Base-by-base conservation (phyloP, 2,888 invertebrate genomes). In the Xylophagus ater region DNA sequence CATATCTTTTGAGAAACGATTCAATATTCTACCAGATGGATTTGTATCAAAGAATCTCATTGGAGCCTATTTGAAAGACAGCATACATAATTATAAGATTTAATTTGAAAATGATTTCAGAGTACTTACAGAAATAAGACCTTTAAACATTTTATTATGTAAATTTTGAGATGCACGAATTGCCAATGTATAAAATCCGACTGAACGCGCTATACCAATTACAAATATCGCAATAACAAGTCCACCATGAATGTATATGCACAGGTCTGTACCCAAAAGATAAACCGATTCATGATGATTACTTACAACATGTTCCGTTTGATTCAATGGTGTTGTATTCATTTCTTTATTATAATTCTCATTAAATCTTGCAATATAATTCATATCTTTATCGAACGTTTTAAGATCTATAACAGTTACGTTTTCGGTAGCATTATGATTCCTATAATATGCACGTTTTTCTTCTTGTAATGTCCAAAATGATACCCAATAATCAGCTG, bases 41-140 rank as follows among this genome's bases (percentile, higher is more conserved):
- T 89, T 90, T 1, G 76, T 78, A 53, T 89, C 86, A 56, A 88
- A 92, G 60, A 90, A 90, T 39, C 71, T 57, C 66, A 81, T 74
- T 2, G 70, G 67, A 1, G 74, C 48, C 33, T 70, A 28, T 26
- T 26, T 25, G 17, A 17, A 7, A 19, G 24, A 34, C 35, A 23
- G 8, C 3, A 8, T 6, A 32, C 20, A 24, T 5, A 10, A 13
- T 12, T 17, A 12, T 20, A 29, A 12, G 14, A 21, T 3, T 23
- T 4, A 13, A n/a, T 17, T 13, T 10, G 13, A 20, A 14, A 31
- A 23, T 3, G 3, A 10, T 9, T 3, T 2, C 7, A 6, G 19
- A 4, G 3, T 17, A 26, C 39, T 42, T 26, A 47, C 47, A 26
- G 43, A 42, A 15, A 51, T 47, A 17, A 72, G 62, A 28, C 62